Evolutionary conservation across 1,140 invertebrate genomes (phyloP), one percentile per base, ranked within the genome.

Genomic region (Zaprionus nigranus): DNA sequence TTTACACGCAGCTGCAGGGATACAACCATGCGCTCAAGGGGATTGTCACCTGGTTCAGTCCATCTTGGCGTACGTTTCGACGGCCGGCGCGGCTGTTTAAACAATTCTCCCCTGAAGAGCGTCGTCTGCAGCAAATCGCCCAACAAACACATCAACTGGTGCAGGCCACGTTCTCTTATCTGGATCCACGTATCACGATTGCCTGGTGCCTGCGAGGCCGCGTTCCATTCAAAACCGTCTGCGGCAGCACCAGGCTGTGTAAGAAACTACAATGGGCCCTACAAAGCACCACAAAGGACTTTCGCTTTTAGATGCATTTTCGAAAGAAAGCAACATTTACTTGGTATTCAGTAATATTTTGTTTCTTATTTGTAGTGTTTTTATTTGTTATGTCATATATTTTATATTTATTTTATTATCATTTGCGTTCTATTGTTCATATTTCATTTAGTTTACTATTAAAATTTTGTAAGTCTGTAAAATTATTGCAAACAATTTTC

Each of bases 121-220:
- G 17, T 12, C 13, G 26, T 2, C 20, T 30, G 34, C 20, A 64
- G 20, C 22, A 43, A 43, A n/a, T 71, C 5, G 2, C 13, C 9
- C 22, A 22, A 13, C 67, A 62, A 9, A 62, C 56, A 0, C 28
- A n/a, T 22, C n/a, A 46, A 5, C 59, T 70, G 3, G 46, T 56
- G 0, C 15, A 28, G 17, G 43, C 59, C 0, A 71, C 59, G 6
- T 3, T 56, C 6, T 2, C 1, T n/a, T 63, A 63, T 7, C 17
- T 71, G 24, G 68, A 71, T 56, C 68, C 68, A 22, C 22, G 68
- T 1, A 71, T 71, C 13, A 54, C 34, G 4, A 49, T 71, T 20
- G 9, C 60, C 12, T 71, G 68, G 68, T 64, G 68, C 53, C 36
- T 57, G 26, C 34, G 60, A 1, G 7, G n/a, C 36, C n/a, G 15